phyloP scores from a whole-genome alignment of 2,888 invertebrate species.

The Fragum fragum region DNA sequence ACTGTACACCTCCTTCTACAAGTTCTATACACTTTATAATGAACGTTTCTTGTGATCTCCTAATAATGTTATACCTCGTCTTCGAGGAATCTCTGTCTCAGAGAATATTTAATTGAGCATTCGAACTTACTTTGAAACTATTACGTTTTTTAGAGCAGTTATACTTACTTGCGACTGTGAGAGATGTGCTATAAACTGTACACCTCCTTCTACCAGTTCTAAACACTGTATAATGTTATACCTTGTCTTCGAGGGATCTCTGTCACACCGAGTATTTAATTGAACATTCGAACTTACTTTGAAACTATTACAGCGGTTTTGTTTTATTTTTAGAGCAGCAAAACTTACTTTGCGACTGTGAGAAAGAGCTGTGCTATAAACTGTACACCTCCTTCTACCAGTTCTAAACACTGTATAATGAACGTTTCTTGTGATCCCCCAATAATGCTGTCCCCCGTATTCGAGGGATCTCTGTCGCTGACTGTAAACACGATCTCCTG shows the following conservation, averaged over 20 bases:
- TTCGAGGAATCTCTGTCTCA: not conserved
- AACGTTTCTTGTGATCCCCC: not conserved
- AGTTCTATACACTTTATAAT: not conserved
- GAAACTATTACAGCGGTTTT: too few species aligned
- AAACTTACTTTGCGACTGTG: slow-evolving; percentile 12
- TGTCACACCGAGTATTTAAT: too few species aligned
- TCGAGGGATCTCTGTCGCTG: not conserved
- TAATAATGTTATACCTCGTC: not conserved
- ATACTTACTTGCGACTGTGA: slow-evolving; percentile 13
- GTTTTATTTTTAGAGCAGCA: too few species aligned
- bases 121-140: too few species aligned
- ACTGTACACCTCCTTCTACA: not conserved
- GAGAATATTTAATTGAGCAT: too few species aligned
- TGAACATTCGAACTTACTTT: too few species aligned
- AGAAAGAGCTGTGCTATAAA: not conserved
- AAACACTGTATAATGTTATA: not conserved
- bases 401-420: not conserved
- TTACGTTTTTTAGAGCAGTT: too few species aligned
- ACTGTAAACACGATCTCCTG: not conserved
- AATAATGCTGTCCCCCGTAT: not conserved
- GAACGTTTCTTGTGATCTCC: not conserved
- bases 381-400: not conserved
- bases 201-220: not conserved
- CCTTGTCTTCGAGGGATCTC: not conserved
- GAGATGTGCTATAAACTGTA: not conserved